Base-by-base conservation (phyloP, 2,797 vertebrate species). In the Halcyon smyrnensis region DNA sequence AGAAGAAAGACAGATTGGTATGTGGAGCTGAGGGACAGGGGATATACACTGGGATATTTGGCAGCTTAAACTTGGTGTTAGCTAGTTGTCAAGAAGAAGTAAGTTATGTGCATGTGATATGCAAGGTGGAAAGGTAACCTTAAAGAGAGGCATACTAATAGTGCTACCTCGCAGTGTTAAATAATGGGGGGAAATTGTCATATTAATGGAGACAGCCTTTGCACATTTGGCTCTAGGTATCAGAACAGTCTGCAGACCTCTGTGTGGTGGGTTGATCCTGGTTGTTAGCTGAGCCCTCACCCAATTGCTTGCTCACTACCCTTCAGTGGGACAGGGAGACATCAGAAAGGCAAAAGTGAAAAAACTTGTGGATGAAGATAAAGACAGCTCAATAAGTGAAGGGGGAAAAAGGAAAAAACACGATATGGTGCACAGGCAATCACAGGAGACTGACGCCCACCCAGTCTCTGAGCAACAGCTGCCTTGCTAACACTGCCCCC, bases 281-380 rank as follows among this genome's bases (percentile, higher is more conserved):
- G 11, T 9, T 34, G n/a, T 24, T 28, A 78, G n/a, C 57, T n/a
- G 34, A 51, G 17, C 48, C 11, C 50, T 51, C 50, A 51, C 50
- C 27, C 27, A 27, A 4, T 9, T 68, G 30, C 39, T 82, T 2
- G 2, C 37, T 69, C 21, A 13, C 28, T 51, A 5, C 11, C 13
- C 43, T 5, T 3, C 50, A 30, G 11, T 25, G 28, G 43, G 27
- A 36, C 0, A 1, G 5, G 16, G 23, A 15, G 2, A 21, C 36
- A 48, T 32, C 34, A 34, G 27, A 50, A 50, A 50, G 48, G 13
- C 23, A 25, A 50, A 50, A 50, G 48, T 50, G 45, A 50, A 50
- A 25, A 50, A 50, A 50, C 24, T 25, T 12, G 27, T 27, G 24
- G 25, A 24, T 50, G 48, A 25, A 50, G 24, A 50, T 24, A 50